Base-by-base conservation (phyloP, 2,888 invertebrate genomes). In the Branchinecta sandiegonensis region DNA sequence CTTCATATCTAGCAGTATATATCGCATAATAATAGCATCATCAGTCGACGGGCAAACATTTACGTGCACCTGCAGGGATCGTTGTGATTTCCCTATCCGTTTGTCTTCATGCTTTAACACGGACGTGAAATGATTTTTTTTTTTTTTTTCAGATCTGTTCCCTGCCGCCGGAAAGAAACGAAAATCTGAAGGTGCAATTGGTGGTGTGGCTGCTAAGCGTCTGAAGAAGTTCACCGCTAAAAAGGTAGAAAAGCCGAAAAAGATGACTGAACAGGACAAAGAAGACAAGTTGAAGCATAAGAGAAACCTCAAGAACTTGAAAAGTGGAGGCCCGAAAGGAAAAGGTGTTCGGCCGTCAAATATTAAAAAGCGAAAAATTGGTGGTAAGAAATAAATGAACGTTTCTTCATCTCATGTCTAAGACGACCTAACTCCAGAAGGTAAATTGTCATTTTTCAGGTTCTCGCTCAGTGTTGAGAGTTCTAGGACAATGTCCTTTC, bases 251-350 rank as follows among this genome's bases (percentile, higher is more conserved):
- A 56, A 56, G 10, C 56, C 56, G 8, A 56, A 56, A 56, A 56
- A 56, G 56, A 56, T 14, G 56, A 56, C 56, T 56, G 56, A n/a
- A 8, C 56, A 56, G 17, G 56, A 56, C 56, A n/a, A 9, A 17
- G 56, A 56, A 56, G 56, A 56, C 17, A n/a, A 14, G 10, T 17
- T 56, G n/a, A 56, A 56, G 56, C 56, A 56, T 56, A 56, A 56
- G 56, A 56, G 9, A 56, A 56, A 56, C 56, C 17, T 56, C 14
- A 56, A 56, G 17, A 56, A 17, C 14, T 17, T 56, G 9, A 56
- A 56, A 56, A 56, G 14, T 56, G 56, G 56, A 17, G 17, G 17
- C 8, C n/a, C 10, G 8, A 56, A 56, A 17, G 14, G 17, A 56
- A 56, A 56, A 17, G n/a, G 14, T 56, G n/a, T 10, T 17, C n/a